Base-by-base conservation (phyloP, 2,888 invertebrate genomes). In the Lottia scabra region DNA sequence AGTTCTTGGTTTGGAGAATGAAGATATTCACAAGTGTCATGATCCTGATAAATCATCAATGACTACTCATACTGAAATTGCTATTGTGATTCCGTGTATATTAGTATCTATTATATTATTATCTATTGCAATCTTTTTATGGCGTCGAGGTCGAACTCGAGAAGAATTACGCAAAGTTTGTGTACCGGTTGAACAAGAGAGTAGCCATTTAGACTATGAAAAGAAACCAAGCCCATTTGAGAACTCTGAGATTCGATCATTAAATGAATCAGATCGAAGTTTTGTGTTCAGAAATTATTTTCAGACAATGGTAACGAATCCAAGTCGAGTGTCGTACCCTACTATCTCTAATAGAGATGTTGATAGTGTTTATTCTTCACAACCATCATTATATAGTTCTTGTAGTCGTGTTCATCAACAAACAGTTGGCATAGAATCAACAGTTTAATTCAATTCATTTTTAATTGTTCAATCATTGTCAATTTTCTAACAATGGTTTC, bases 221-320 rank as follows among this genome's bases (percentile, higher is more conserved):
- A 74, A 78, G 45, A 84, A 83, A 73, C 75, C 79, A 62, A 77
- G 75, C 48, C 74, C 81, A 5, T 78, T 78, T 43, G 67, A 73
- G 65, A 82, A 85, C 67, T 74, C 79, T 46, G 84, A 85, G 48
- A 75, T 77, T 46, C 78, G 80, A 13, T 85, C 85, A 26, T 71
- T 85, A 8, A 84, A 81, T 63, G 82, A 84, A 63, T 86, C 86
- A 1, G 85, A 86, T 68, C 83, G 83, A 77, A 82, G 83, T 75
- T 86, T 83, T 79, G 83, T 84, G 64, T 83, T 86, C 63, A 70
- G 84, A 5, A 82, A 85, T 62, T 86, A 82, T 72, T 84, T 86
- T 74, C 81, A 84, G 70, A 80, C 83, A 23, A 83, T 85, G 81
- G 81, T 76, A 16, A 80, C 82, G 8, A 78, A 82, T 56, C 81